phyloP scores from a whole-genome alignment of 2,113 vertebrate species.

The Fulica atra region DNA sequence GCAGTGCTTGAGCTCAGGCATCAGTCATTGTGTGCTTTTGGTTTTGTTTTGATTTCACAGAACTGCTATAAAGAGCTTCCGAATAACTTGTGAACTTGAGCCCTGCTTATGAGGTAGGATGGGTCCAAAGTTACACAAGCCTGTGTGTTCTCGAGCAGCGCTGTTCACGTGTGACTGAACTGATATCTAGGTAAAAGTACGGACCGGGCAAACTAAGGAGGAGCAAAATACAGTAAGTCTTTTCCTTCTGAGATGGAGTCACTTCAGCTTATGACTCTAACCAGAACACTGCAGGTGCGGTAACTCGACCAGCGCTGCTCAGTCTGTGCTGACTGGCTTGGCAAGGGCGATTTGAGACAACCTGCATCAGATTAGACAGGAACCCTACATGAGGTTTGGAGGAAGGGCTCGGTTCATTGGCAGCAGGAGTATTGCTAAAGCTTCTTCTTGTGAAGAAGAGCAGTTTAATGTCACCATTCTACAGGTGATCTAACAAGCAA shows the following conservation, averaged over 20 bases:
- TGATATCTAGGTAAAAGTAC: not conserved
- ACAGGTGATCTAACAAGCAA: not conserved
- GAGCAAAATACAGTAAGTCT: not conserved
- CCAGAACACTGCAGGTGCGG: not conserved
- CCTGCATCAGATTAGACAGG: not conserved
- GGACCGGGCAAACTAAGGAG: not conserved
- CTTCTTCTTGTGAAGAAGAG: not conserved
- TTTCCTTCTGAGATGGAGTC: not conserved
- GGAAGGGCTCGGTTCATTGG: not conserved
- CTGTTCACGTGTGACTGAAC: not conserved
- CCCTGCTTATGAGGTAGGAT: not conserved
- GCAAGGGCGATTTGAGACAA: not conserved
- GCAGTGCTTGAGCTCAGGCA: not conserved
- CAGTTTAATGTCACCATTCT: not conserved
- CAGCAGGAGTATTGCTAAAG: not conserved
- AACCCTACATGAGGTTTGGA: not conserved
- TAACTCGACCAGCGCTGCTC: not conserved
- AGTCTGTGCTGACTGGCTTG: not conserved
- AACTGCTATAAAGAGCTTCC: not conserved
- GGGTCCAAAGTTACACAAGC: not conserved
- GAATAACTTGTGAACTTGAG: not conserved
- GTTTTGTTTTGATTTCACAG: not conserved
- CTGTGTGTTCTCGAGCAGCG: not conserved
- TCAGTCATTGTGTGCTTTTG: fast-evolving
- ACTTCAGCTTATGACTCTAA: not conserved